Conservation (phyloP, 1,140 invertebrate genomes). For the Zaprionus ghesquierei region DNA sequence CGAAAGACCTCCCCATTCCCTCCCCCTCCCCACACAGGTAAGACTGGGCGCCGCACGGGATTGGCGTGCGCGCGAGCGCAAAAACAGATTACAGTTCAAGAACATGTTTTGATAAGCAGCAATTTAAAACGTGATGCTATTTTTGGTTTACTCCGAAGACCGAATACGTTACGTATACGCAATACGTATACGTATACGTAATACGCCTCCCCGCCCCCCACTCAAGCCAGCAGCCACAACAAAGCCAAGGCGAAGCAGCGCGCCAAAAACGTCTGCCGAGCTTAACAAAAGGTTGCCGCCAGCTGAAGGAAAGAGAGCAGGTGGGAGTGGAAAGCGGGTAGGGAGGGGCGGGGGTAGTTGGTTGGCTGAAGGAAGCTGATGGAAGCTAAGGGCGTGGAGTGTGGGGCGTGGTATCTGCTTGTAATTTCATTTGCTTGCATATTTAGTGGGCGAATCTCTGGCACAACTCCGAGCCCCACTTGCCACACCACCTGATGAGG, state of each 20-base stretch:
- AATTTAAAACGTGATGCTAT: constrained; percentile 82
- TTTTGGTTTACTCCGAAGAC: constrained; percentile 61
- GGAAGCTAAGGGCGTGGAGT: not conserved
- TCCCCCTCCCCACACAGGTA: constrained; percentile 4
- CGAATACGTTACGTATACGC: constrained; percentile 3
- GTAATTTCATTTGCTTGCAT: constrained; percentile 59
- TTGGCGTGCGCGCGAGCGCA: constrained; percentile 55
- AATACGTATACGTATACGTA: constrained; percentile 16
- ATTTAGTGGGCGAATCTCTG: constrained; percentile 41
- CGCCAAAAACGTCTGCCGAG: constrained; percentile 1
- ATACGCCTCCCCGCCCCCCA: constrained; percentile 1
- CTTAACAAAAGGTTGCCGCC: constrained; percentile 43
- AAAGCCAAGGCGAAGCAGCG: not conserved
- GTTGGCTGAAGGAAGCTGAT: no score
- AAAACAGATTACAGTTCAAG: constrained; percentile 79
- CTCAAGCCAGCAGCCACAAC: constrained; percentile 7
- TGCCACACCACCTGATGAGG: constrained; percentile 27
- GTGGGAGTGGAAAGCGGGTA: not conserved
- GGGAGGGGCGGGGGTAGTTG: not conserved
- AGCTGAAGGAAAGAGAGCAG: no score
- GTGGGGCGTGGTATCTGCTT: constrained; percentile 5
- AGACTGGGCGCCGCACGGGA: constrained; percentile 10
- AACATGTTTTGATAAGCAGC: constrained; percentile 81
- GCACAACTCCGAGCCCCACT: not conserved
- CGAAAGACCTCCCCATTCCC: not conserved